These are phyloP conservation scores for Chloroceryle inda DNA, from an alignment of 2,797 vertebrate genomes.

Conservation along the genomic window DNA sequence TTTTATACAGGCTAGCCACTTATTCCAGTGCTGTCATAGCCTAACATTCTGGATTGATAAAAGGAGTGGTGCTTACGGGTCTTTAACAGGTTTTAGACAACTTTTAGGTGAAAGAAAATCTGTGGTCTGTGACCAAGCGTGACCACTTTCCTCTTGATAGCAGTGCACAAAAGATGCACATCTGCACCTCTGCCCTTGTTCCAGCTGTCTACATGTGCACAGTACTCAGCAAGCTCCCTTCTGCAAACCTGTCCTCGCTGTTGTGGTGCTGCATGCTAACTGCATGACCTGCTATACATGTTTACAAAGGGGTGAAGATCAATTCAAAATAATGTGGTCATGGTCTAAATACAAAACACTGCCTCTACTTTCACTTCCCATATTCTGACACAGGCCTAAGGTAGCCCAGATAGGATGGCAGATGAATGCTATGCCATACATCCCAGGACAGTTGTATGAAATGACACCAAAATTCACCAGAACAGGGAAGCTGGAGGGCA, in stretches of 20 bases:
- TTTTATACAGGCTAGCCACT: background rate
- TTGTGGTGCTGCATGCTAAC: background rate
- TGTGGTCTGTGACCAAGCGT: background rate
- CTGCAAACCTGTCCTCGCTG: background rate
- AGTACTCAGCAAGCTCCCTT: background rate
- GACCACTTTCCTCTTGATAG: background rate
- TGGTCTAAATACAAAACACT: background rate
- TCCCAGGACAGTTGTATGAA: background rate
- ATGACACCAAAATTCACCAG: conserved; percentile 60
- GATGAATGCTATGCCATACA: background rate
- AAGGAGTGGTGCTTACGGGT: background rate
- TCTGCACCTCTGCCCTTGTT: background rate
- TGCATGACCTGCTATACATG: background rate
- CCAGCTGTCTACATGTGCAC: background rate
- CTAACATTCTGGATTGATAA: background rate
- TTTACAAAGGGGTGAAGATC: background rate
- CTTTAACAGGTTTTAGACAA: background rate
- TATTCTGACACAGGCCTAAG: background rate
- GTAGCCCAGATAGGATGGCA: background rate
- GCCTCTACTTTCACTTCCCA: background rate
- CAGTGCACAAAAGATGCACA: background rate
- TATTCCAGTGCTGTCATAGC: background rate
- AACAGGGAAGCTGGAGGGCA: conserved; percentile 75
- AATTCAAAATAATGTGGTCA: background rate
- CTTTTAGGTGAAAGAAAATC: background rate